phyloP scores from a whole-genome alignment of 2,888 invertebrate genomes.

The Sphecodes monilicornis region DNA sequence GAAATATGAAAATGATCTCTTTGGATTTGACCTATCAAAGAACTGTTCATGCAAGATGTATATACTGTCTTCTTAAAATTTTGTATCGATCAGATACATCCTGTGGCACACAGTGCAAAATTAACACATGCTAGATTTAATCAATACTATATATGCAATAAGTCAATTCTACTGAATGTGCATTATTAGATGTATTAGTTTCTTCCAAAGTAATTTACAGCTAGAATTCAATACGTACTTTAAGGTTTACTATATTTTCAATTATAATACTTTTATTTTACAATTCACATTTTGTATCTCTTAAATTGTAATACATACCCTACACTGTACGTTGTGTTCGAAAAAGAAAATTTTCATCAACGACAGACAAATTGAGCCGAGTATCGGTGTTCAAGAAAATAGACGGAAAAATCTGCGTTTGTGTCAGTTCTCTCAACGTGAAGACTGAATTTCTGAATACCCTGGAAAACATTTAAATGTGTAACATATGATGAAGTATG shows the following conservation, averaged over 20 bases:
- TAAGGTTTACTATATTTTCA: constrained; percentile 9
- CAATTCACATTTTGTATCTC: not conserved
- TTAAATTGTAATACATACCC: constrained; percentile 4
- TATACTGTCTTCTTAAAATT: constrained; percentile 31
- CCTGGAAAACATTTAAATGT: constrained; percentile 48
- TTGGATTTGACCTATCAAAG: constrained; percentile 33
- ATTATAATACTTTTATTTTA: constrained; percentile 16
- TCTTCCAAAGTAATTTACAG: constrained; percentile 16
- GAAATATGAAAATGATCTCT: constrained; percentile 71
- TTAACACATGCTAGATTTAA: constrained; percentile 17
- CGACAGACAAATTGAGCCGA: constrained; percentile 14
- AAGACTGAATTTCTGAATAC: constrained; percentile 68
- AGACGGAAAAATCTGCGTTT: constrained; percentile 24
- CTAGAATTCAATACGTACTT: constrained; percentile 8
- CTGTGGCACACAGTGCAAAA: constrained; percentile 21
- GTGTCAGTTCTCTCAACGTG: constrained; percentile 24
- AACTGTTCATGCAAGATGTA: constrained; percentile 13
- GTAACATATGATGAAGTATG: constrained; percentile 24
- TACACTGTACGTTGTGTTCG: constrained; percentile 5
- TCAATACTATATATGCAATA: constrained; percentile 18
- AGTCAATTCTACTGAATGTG: constrained; percentile 32
- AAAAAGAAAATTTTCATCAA: not conserved
- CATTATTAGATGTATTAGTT: constrained; percentile 28
- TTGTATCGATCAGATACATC: constrained; percentile 23
- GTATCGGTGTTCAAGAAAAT: constrained; percentile 22